A percentile compares a stretch with the other conserved stretches of the same genome.
These are phyloP conservation scores for Sterrhoptilus dennistouni DNA, from an alignment of 2,113 vertebrate genomes.

Conservation along the genomic window DNA sequence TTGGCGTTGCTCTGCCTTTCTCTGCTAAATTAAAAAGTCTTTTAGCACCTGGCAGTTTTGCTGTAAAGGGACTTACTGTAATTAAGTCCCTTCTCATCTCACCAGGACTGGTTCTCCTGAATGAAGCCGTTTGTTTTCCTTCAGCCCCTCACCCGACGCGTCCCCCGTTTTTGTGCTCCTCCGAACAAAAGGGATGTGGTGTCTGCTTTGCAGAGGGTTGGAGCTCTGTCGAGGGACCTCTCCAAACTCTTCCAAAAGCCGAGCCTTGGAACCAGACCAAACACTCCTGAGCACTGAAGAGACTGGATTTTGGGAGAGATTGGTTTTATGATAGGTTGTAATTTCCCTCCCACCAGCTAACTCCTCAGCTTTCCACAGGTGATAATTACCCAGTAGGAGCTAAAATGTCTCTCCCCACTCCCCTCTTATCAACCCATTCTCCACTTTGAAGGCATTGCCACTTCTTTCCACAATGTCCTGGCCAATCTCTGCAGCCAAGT, in stretches of 20 bases:
- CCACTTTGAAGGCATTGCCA: not conserved
- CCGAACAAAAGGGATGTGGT: not conserved
- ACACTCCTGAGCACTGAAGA: not conserved
- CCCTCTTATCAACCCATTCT: not conserved
- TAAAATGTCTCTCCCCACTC: conserved; percentile 9
- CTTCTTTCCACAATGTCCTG: not conserved
- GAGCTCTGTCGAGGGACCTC: not conserved
- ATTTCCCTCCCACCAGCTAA: conserved; percentile 21
- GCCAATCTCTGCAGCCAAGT: not conserved
- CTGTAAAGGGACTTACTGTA: conserved; percentile 9
- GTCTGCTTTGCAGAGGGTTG: not conserved
- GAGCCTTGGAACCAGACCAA: conserved; percentile 25
- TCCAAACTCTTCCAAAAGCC: not conserved
- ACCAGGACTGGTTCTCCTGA: not conserved
- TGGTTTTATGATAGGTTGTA: not conserved
- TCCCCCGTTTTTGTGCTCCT: accelerated
- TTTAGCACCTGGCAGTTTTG: conserved; percentile 50
- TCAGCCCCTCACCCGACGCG: not conserved
- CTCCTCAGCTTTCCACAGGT: not conserved
- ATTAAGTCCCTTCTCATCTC: conserved; percentile 46
- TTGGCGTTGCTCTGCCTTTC: conserved; percentile 16
- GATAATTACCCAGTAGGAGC: conserved; percentile 27
- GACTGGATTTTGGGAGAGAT: not conserved
- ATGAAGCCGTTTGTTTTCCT: not conserved
- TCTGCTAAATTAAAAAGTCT: conserved; percentile 50